These are phyloP conservation scores for Fissipunctia ypsillon DNA, from an alignment of 2,888 invertebrate species.

Conservation along the genomic window DNA sequence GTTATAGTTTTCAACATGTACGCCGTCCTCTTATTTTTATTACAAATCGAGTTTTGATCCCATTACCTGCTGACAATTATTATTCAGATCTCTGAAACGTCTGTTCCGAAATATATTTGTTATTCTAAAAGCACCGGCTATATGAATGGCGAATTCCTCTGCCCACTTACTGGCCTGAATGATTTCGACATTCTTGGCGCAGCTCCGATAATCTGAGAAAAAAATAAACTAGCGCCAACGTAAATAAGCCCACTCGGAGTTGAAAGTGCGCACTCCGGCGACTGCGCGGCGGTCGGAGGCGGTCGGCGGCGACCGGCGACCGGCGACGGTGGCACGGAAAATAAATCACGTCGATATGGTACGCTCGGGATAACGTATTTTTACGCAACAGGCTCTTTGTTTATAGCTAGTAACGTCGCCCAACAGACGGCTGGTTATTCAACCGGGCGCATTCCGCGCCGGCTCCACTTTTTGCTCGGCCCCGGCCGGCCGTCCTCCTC, in stretches of 20 bases:
- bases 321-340: constrained; percentile 77
- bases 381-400: constrained; percentile 89
- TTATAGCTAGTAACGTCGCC: constrained; percentile 83
- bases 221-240: constrained; percentile 86
- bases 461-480: constrained; percentile 88
- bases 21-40: constrained; percentile 39
- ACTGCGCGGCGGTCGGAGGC: constrained; percentile 38
- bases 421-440: constrained; percentile 88
- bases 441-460: constrained; percentile 89
- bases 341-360: constrained; percentile 86
- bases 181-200: constrained; percentile 90
- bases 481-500: constrained; percentile 72
- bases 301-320: constrained; percentile 29
- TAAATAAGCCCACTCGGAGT: constrained; percentile 85
- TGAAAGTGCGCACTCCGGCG: constrained; percentile 76
- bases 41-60: constrained; percentile 32
- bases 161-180: constrained; percentile 90
- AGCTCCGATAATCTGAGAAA: constrained; percentile 87
- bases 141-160: constrained; percentile 90
- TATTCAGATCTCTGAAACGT: constrained; percentile 59
- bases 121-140: constrained; percentile 79
- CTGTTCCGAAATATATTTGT: constrained; percentile 71
- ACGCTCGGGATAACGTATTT: constrained; percentile 86
- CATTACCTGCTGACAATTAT: constrained; percentile 47
- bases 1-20: constrained; percentile 35